These are phyloP conservation scores for Stomatorhinus ivindoensis DNA, from an alignment of 2,113 vertebrate species.

Conservation along the genomic window DNA sequence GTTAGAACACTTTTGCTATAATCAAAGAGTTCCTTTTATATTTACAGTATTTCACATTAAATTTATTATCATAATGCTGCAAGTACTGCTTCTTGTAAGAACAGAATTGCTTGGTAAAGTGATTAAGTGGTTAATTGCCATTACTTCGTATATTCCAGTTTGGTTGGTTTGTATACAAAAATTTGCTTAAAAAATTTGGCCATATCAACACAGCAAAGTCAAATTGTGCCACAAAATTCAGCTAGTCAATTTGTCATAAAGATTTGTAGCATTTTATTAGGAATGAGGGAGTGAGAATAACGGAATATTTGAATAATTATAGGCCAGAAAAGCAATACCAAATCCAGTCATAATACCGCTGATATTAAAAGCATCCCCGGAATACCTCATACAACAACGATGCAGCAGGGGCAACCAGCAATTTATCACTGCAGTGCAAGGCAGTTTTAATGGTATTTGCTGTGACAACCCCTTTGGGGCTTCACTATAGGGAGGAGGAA, in stretches of 20 bases:
- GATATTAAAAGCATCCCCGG: not conserved
- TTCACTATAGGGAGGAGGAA: slow-evolving; percentile 1
- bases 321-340: not conserved
- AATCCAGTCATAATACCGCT: not conserved
- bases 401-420: not conserved
- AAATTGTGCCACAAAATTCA: not conserved
- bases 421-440: slow-evolving; percentile 6
- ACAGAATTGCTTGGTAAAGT: not conserved
- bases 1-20: not conserved
- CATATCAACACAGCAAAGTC: not conserved
- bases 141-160: not conserved
- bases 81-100: not conserved
- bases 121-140: not conserved
- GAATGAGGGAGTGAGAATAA: not conserved
- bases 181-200: not conserved
- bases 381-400: not conserved
- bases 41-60: not conserved
- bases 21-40: not conserved
- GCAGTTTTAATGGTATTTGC: slow-evolving; percentile 6
- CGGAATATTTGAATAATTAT: not conserved
- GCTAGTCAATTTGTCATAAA: not conserved
- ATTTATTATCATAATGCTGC: not conserved
- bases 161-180: not conserved
- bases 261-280: not conserved
- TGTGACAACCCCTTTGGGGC: not conserved